A percentile compares a stretch with the other conserved stretches of the same genome.
Evolutionary conservation across 2,888 invertebrate species (phyloP).

Genomic region (Nysson spinosus): DNA sequence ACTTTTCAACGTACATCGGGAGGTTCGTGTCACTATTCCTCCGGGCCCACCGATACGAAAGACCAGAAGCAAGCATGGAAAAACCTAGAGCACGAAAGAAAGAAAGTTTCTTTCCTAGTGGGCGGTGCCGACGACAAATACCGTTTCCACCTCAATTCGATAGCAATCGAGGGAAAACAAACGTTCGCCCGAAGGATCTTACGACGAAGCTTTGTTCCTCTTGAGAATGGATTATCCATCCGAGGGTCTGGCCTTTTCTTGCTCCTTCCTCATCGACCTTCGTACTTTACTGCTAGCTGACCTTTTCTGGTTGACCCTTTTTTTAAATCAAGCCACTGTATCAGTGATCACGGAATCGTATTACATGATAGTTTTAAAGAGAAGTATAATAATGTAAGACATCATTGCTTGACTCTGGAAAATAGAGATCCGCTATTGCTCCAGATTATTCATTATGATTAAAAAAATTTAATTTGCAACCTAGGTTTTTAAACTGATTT

Average conservation of each 20-base stretch:
- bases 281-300: constrained; percentile 21
- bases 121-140: constrained; percentile 50
- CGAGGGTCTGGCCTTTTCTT: constrained; percentile 14
- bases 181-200: constrained; percentile 35
- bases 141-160: constrained; percentile 58
- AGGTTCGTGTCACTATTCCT: constrained; percentile 4
- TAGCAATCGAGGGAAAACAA: constrained; percentile 62
- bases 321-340: constrained; percentile 7
- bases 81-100: constrained; percentile 8
- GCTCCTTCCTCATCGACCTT: constrained; percentile 15
- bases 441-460: too few relatives aligned
- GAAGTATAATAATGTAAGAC: too few relatives aligned
- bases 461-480: too few relatives aligned
- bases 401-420: too few relatives aligned
- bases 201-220: constrained; percentile 23
- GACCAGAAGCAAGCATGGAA: constrained; percentile 9
- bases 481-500: too few relatives aligned
- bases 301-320: constrained; percentile 13
- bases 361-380: too few relatives aligned
- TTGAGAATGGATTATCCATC: constrained; percentile 50
- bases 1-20: constrained; percentile 8
- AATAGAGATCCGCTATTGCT: too few relatives aligned
- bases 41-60: constrained; percentile 2
- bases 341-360: too few relatives aligned
- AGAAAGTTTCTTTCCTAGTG: constrained; percentile 37